Base-by-base conservation (phyloP, 1,140 invertebrate genomes). In the Metaphire vulgaris region DNA sequence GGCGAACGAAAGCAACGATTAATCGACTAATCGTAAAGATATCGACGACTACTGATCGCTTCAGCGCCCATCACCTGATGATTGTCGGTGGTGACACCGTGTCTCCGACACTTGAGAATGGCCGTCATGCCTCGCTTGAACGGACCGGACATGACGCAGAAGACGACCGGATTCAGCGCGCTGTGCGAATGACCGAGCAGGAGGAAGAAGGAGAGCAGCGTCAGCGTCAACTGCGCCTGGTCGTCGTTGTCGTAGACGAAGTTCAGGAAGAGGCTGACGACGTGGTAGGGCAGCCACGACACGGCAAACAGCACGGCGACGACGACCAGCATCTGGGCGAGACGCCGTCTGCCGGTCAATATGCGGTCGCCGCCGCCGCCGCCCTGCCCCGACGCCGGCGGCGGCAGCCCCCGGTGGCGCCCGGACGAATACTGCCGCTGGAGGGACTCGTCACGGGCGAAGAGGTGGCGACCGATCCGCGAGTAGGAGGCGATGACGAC, bases 401-500 rank as follows among this genome's bases (percentile, higher is more conserved):
- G 6, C 6, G 6, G 6, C 41, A 6, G 41, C 6, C 21, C 6
- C 6, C 6, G 21, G 41, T 56, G 41, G 21, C 41, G 21, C 21
- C 41, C 41, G 41, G 6, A 56, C 6, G 41, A 56, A 21, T 80
- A 80, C 67, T 82, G 80, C 26, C 81, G 65, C 32, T 79, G 74
- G 16, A 84, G 73, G 14, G 64, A 70, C 56, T 70, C 65, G 78
- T 89, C 88, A 69, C 89, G 88, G 0, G 89, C 89, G 83, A 91
- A 92, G 16, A 92, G 85, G 26, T 89, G 88, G 41, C 89, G 86
- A 0, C 91, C 91, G 89, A 92, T 92, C 81, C 91, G 84, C 0
- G 90, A 89, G 82, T 92, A 92, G 0, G 91, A 89, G 31, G 91
- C 87, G 72, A 92, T 90, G 33, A 92, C 89, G 76, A 88, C 87